Evolutionary conservation across 92 coral and sea anemone genomes (phyloP), one percentile per base, ranked within the genome.

Genomic region (Phenganax marumi): DNA sequence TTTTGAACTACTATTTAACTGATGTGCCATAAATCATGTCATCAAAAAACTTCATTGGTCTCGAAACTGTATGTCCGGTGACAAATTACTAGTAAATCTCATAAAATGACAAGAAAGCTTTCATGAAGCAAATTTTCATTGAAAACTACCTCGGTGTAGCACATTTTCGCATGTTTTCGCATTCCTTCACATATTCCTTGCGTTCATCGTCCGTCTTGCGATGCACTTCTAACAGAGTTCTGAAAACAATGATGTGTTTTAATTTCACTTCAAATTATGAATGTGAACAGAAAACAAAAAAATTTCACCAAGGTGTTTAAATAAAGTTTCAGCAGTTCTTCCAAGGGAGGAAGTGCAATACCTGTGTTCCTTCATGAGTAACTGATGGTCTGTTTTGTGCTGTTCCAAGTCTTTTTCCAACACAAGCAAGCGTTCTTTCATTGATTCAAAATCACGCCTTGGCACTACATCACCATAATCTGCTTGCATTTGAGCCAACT

Each of bases 391-490:
- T 48, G 62, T 81, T 6, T 78, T 84, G 22, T 91, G 51, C 49
- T 90, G 81, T 71, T 96, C 97, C 71, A 88, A 82, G 61, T 96
- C 97, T 69, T 90, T 90, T 79, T 91, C 87, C 13, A 85, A 56
- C 79, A 91, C 87, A 91, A 92, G 92, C 24, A 17, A 73, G 57
- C 88, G 91, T 9, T 92, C 88, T 47, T 92, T 93, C 46, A 96
- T 89, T 77, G 90, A 88, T 80, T 96, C 99, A 69, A 87, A 89
- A 66, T 92, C 99, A 80, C 97, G 85, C 66, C 99, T 87, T 14
- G 99, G 99, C 46, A 96, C 99, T 8, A 96, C 99, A 53, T 96
- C 99, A 0, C 99, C 99, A 70, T 92, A 96, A 82, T 96, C 99
- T 0, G 99, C 97, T 76, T 96, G 96, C 97, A 96, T 96, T 62